These are phyloP conservation scores for Nipponacmea schrenckii DNA, from an alignment of 2,888 invertebrate species.

Conservation along the genomic window DNA sequence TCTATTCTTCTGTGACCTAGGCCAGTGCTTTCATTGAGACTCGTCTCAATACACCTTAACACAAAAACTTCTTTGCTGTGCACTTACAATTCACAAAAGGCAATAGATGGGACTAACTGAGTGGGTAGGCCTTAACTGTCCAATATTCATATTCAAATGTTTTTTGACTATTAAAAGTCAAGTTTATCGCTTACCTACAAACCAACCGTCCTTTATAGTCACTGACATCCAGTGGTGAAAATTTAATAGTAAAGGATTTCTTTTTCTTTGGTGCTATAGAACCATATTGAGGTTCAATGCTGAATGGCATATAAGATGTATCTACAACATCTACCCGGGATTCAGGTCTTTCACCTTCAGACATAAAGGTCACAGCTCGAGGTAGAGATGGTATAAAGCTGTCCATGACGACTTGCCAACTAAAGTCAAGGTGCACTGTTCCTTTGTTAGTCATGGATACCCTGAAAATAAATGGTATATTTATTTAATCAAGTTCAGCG, in stretches of 20 bases:
- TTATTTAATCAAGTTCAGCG: background rate
- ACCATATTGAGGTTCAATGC: constrained; percentile 65
- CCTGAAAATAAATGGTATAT: constrained; percentile 34
- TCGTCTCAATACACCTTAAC: too few relatives aligned
- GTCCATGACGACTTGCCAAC: constrained; percentile 66
- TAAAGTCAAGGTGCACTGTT: constrained; percentile 61
- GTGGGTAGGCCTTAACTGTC: too few relatives aligned
- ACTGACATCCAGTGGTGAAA: constrained; percentile 65
- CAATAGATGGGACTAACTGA: too few relatives aligned
- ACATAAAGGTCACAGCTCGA: constrained; percentile 60
- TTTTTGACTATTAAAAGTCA: too few relatives aligned
- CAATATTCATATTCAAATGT: too few relatives aligned
- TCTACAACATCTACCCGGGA: constrained; percentile 54
- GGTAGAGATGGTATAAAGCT: constrained; percentile 53
- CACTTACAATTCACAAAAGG: too few relatives aligned
- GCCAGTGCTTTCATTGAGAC: too few relatives aligned
- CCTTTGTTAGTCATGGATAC: constrained; percentile 62
- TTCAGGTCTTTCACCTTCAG: constrained; percentile 56
- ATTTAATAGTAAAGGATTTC: constrained; percentile 56
- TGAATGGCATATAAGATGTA: constrained; percentile 62
- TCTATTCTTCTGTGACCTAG: too few relatives aligned
- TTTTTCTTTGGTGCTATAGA: constrained; percentile 60
- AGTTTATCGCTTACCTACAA: constrained; percentile 57
- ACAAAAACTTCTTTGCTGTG: too few relatives aligned
- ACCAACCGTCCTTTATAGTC: constrained; percentile 65